A percentile compares a stretch with the other conserved stretches of the same genome.
Evolutionary conservation across 1,140 invertebrate species (phyloP).

Genomic region (Magallana ariakensis): DNA sequence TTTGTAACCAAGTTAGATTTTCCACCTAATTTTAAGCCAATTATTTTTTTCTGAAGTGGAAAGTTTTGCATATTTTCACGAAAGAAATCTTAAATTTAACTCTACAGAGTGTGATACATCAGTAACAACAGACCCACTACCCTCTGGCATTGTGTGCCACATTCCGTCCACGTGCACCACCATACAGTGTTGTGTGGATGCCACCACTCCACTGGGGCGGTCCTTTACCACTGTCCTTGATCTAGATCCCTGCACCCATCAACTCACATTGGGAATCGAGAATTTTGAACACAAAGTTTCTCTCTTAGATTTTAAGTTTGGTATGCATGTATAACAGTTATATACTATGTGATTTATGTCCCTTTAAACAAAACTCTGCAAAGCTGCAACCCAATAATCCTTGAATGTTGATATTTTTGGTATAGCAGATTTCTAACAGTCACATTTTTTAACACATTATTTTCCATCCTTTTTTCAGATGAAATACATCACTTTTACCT

Average conservation of each 20-base stretch:
- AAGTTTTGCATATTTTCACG: no score
- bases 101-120: constrained; percentile 6
- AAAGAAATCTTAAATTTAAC: no score
- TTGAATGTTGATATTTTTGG: neutral
- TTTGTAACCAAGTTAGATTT: no score
- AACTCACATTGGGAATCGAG: constrained; percentile 52
- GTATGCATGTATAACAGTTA: neutral
- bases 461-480: neutral
- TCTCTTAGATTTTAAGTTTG: constrained; percentile 26
- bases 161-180: constrained; percentile 38
- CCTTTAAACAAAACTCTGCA: neutral
- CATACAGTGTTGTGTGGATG: constrained; percentile 44
- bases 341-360: neutral
- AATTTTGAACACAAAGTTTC: constrained; percentile 39
- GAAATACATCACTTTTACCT: constrained; percentile 27
- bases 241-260: constrained; percentile 54
- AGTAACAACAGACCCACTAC: neutral
- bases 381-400: neutral
- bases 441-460: neutral
- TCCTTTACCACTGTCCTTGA: constrained; percentile 47
- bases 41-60: no score
- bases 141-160: constrained; percentile 31
- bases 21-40: no score
- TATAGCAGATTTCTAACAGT: neutral
- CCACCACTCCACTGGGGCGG: neutral